Conservation (phyloP, 2,888 invertebrate genomes). For the Sympetrum striolatum region DNA sequence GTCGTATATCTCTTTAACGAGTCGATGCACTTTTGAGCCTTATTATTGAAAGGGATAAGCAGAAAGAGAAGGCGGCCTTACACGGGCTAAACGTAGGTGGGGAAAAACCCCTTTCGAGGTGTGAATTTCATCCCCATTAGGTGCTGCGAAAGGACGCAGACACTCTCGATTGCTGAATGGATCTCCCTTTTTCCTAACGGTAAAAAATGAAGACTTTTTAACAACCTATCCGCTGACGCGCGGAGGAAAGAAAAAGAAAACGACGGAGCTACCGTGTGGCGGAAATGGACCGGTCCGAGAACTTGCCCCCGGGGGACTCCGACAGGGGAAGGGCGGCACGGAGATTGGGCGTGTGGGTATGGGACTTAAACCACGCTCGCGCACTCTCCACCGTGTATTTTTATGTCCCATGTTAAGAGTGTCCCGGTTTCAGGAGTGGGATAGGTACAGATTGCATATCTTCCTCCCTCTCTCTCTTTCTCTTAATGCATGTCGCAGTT, state of each 20-base stretch:
- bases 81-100: background rate
- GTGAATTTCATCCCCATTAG: background rate
- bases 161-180: background rate
- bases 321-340: background rate
- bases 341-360: background rate
- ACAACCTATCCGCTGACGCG: background rate
- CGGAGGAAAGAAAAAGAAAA: background rate
- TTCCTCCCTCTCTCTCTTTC: background rate
- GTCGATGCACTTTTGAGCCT: background rate
- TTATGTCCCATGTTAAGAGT: background rate
- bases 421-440: background rate
- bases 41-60: background rate
- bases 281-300: background rate
- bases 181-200: background rate
- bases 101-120: background rate
- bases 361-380: background rate
- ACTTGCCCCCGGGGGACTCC: background rate
- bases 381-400: background rate
- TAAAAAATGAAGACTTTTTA: background rate
- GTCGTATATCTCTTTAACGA: background rate
- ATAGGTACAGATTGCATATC: background rate
- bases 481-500: background rate
- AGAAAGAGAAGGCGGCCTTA: background rate
- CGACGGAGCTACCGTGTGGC: background rate
- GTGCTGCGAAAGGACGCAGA: background rate